These are phyloP conservation scores for Callospermophilus lateralis DNA, from an alignment of 2,113 vertebrate genomes.

Conservation along the genomic window DNA sequence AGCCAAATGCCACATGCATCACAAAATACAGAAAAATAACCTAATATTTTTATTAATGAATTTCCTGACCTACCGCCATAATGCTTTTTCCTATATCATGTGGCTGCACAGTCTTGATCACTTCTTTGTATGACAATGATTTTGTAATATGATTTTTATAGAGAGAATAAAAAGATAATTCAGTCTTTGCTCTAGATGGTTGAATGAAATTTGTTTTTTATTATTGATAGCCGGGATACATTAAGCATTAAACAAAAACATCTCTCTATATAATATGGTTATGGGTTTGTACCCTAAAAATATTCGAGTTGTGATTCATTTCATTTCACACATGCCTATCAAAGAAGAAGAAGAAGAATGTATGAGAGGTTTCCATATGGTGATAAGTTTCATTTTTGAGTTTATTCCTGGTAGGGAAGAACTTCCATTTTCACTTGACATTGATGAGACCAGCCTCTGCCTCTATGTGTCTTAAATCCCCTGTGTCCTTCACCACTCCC, in stretches of 20 bases:
- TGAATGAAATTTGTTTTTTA: slow-evolving; percentile 51
- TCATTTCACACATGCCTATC: slow-evolving; percentile 29
- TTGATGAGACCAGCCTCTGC: not conserved
- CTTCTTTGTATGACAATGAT: not conserved
- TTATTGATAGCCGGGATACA: slow-evolving; percentile 6
- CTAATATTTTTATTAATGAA: slow-evolving; percentile 43
- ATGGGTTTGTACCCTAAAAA: not conserved
- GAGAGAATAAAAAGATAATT: slow-evolving; percentile 53
- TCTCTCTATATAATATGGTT: not conserved
- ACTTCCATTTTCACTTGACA: not conserved
- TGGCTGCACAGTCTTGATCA: not conserved
- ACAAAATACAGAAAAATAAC: slow-evolving; percentile 32
- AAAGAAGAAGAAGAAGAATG: not conserved
- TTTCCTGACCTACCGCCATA: not conserved
- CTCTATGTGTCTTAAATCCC: not conserved
- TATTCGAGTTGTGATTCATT: not conserved
- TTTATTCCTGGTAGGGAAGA: slow-evolving; percentile 7
- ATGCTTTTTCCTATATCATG: not conserved
- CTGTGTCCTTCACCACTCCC: not conserved
- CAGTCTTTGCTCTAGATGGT: slow-evolving; percentile 15
- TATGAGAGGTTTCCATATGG: not conserved
- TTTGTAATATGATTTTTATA: slow-evolving; percentile 65
- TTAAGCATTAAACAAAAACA: slow-evolving; percentile 16
- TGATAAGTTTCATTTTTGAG: not conserved
- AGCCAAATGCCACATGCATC: not conserved